Evolutionary conservation across 2,797 vertebrate genomes (phyloP).

Genomic region (Megaceryle alcyon): DNA sequence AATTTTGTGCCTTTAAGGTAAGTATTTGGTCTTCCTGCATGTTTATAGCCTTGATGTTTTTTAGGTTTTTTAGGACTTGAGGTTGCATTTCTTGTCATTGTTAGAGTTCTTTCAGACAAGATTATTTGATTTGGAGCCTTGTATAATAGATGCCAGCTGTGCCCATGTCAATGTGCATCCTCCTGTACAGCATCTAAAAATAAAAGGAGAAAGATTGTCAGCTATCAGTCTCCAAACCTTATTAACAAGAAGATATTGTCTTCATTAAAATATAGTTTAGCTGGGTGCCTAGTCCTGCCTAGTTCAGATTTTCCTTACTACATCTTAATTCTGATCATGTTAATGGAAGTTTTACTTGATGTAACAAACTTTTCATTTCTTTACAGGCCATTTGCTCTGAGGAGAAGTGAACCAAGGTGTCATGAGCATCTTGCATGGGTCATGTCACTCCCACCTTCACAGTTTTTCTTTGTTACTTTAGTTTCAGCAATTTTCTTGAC

Average conservation of each 20-base stretch:
- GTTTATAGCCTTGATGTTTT: not conserved
- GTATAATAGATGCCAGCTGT: not conserved
- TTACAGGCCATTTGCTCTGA: slow-evolving; percentile 78
- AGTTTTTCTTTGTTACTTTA: slow-evolving; percentile 72
- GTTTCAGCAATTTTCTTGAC: slow-evolving; percentile 71
- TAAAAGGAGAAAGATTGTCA: not conserved
- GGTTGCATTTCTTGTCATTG: not conserved
- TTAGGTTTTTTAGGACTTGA: not conserved
- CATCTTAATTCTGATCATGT: not conserved
- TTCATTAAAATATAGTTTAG: not conserved
- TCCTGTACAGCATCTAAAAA: not conserved
- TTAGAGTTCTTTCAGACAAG: not conserved
- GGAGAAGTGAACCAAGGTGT: slow-evolving; percentile 73
- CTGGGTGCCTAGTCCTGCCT: not conserved
- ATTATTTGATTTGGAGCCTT: not conserved
- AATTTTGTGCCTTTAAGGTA: slow-evolving; percentile 76
- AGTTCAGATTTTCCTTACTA: not conserved
- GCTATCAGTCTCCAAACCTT: not conserved
- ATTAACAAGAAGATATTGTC: not conserved
- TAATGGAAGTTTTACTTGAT: not conserved
- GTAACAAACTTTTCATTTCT: slow-evolving; percentile 75
- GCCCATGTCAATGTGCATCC: not conserved
- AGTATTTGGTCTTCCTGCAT: not conserved
- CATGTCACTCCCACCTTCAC: slow-evolving; percentile 75
- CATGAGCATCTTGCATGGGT: slow-evolving; percentile 73